Percentiles rank a stretch among this genome's conserved stretches.
Conservation (phyloP, 2,113 vertebrate genomes). For the Edolisoma coerulescens region DNA sequence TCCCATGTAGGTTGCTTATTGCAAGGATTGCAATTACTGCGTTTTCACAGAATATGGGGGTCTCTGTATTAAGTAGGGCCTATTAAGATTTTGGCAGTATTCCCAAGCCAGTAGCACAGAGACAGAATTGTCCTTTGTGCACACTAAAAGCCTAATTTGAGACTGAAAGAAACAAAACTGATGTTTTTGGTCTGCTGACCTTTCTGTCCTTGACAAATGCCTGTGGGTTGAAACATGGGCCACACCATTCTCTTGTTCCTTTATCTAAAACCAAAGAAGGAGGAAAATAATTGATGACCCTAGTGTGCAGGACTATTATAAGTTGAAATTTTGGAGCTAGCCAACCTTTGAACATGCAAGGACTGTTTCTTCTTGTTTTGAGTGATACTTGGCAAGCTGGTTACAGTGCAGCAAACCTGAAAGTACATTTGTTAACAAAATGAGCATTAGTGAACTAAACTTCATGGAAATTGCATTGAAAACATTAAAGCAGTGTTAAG, state of each 20-base stretch:
- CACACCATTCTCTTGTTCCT: not conserved
- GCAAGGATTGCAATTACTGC: not conserved
- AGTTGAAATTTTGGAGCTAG: not conserved
- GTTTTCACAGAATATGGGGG: not conserved
- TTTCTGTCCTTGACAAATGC: not conserved
- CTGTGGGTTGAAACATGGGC: not conserved
- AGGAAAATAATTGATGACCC: not conserved
- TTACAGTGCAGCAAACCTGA: not conserved
- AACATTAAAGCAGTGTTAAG: not conserved
- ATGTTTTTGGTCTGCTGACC: conserved; percentile 31
- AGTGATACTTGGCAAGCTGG: not conserved
- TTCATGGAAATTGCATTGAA: not conserved
- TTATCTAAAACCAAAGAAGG: not conserved
- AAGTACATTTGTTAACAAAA: not conserved
- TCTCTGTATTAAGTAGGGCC: conserved; percentile 17
- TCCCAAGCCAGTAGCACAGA: conserved; percentile 30
- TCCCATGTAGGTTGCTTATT: not conserved
- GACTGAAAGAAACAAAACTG: not conserved
- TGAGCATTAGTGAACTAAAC: not conserved
- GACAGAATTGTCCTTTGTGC: conserved; percentile 29
- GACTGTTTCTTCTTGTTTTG: not conserved
- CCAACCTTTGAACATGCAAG: not conserved
- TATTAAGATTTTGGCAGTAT: conserved; percentile 49
- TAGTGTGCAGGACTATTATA: not conserved
- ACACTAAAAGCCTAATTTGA: not conserved